A percentile compares a stretch with the other conserved stretches of the same genome.
phyloP scores from a whole-genome alignment of 2,113 vertebrate genomes.

The Alligator mississippiensis region DNA sequence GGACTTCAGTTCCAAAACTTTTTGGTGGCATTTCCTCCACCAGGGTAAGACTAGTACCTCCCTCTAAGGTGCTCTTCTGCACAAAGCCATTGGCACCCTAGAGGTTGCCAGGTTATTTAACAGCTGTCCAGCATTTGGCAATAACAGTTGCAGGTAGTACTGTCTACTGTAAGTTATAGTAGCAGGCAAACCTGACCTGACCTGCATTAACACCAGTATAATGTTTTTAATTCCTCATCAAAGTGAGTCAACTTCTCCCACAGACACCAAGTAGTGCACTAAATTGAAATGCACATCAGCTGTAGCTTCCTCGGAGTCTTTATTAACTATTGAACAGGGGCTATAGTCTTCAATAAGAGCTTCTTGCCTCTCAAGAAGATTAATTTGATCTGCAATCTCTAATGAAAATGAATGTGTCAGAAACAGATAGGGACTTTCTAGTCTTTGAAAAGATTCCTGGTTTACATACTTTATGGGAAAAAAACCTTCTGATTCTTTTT shows the following conservation, averaged over 20 bases:
- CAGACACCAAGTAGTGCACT: not conserved
- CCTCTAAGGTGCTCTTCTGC: too few species aligned
- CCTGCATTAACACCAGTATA: too few species aligned
- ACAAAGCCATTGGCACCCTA: too few species aligned
- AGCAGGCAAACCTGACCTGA: too few species aligned
- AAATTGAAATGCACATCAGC: not conserved
- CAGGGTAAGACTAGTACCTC: too few species aligned
- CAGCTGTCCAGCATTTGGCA: too few species aligned
- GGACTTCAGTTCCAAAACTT: too few species aligned
- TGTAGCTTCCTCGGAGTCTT: not conserved
- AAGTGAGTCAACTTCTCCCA: not conserved
- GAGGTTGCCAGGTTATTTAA: too few species aligned
- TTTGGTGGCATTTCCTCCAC: too few species aligned
- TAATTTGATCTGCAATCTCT: not conserved
- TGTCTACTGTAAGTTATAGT: too few species aligned
- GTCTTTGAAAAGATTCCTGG: not conserved
- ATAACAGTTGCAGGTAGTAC: too few species aligned
- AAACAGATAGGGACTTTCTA: not conserved
- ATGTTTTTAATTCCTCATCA: not conserved
- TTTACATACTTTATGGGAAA: not conserved
- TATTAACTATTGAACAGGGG: too few species aligned
- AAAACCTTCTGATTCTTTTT: not conserved
- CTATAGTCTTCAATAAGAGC: not conserved
- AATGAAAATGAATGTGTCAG: not conserved
- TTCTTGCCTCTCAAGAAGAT: not conserved